Conservation (phyloP, 2,888 invertebrate species). For the Lithophane ornitopus region DNA sequence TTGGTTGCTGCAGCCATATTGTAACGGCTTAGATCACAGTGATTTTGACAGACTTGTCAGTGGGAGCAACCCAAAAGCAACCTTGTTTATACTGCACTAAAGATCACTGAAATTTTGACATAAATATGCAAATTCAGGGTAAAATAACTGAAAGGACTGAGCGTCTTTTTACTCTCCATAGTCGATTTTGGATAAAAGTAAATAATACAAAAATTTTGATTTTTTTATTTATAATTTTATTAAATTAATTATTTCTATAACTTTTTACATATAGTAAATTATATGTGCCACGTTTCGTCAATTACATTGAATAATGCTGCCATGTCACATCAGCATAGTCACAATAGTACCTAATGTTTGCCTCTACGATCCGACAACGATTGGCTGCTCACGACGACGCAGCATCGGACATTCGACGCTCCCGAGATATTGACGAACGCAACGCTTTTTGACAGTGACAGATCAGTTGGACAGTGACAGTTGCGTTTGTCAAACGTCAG, state of each 20-base stretch:
- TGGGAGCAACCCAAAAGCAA: too few species aligned
- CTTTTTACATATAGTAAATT: conserved; percentile 90
- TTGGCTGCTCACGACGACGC: conserved; percentile 66
- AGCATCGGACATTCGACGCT: conserved; percentile 54
- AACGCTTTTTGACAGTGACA: conserved; percentile 32
- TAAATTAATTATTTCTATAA: conserved; percentile 91
- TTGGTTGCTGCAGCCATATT: too few species aligned
- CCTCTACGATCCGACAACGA: conserved; percentile 85
- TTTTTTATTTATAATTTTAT: conserved; percentile 90
- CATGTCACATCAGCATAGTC: conserved; percentile 84
- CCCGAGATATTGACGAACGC: conserved; percentile 46
- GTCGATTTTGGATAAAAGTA: conserved; percentile 21
- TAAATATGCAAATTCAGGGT: too few species aligned
- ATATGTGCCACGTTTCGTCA: conserved; percentile 88
- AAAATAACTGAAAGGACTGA: too few species aligned
- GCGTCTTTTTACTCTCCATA: not conserved
- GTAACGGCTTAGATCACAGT: too few species aligned
- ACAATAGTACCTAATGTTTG: conserved; percentile 87
- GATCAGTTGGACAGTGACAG: conserved; percentile 31
- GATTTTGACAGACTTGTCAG: too few species aligned
- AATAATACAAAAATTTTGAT: conserved; percentile 79
- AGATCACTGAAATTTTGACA: not conserved
- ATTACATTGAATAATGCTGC: conserved; percentile 88
- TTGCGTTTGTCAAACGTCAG: conserved; percentile 39
- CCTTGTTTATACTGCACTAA: too few species aligned